Evolutionary conservation across 35 echinoderm and acorn worm species (phyloP).

Genomic region (Lytechinus pictus): DNA sequence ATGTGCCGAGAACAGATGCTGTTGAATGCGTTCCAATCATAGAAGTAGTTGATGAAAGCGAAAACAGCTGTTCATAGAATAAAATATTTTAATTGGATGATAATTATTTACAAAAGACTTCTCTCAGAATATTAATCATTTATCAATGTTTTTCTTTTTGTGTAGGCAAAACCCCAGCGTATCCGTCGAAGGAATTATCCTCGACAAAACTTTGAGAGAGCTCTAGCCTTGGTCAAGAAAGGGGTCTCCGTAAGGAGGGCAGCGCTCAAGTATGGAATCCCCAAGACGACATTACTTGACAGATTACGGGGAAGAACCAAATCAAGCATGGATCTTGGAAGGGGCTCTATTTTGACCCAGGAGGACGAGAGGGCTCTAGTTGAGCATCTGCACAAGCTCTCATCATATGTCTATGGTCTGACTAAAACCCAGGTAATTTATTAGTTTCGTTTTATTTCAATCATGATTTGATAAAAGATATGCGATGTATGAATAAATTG

Average conservation of each 20-base stretch:
- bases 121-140: no score
- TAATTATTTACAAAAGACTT: no score
- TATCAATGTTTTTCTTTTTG: neutral
- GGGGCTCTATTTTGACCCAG: conserved; percentile 7
- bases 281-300: conserved; percentile 1
- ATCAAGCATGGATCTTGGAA: conserved; percentile 6
- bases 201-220: neutral
- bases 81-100: no score
- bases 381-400: neutral
- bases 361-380: conserved; percentile 12
- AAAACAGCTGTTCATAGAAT: no score
- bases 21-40: no score
- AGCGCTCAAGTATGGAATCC: neutral
- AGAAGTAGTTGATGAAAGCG: no score
- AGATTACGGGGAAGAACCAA: neutral
- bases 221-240: neutral
- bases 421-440: neutral
- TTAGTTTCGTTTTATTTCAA: neutral
- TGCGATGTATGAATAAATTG: neutral
- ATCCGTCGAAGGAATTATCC: neutral
- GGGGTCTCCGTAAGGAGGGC: neutral
- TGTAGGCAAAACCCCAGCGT: neutral
- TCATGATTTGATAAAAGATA: neutral
- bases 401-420: conserved; percentile 19
- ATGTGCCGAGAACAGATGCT: no score